Base-by-base conservation (phyloP, 2,797 vertebrate genomes). In the Notamacropus eugenii region DNA sequence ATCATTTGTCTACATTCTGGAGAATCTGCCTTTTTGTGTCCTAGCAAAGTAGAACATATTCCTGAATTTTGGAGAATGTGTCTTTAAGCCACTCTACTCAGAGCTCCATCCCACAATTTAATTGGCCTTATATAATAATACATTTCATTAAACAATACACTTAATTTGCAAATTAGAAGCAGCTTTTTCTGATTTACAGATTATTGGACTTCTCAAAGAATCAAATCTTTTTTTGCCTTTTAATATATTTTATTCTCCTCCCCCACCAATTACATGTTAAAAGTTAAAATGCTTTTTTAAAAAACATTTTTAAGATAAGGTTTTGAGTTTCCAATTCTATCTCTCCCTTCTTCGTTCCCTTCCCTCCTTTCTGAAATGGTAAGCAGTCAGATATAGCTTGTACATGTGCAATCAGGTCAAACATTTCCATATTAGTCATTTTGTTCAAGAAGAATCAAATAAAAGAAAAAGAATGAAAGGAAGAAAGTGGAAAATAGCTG, bases 181-280 rank as follows among this genome's bases (percentile, higher is more conserved):
- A 59, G 22, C 58, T 96, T 90, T 56, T 91, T 96, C 95, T 92
- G 92, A 56, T 92, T 90, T 91, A 74, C 19, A 57, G 94, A 94
- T 40, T 82, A 29, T 91, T 29, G 74, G 67, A 28, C 40, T 93
- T 94, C 92, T 93, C 52, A 95, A 93, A 94, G 52, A 95, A 55
- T 5, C 90, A 95, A 95, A 54, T 19, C 67, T 46, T 22, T 4
- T 54, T 62, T 59, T 62, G 31, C 27, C 24, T 62, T 62, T 31
- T 31, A 67, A 67, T n/a, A 5, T 67, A 67, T 67, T 62, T 62
- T 58, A 58, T 29, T 4, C 4, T 52, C 55, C 55, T 5, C 55
- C 55, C 27, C 59, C 4, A 11, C 11, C 59, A 19, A n/a, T n/a
- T 67, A n/a, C 34, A 67, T 34, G 34, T 62, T 62, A 34, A 59